Base-by-base conservation (phyloP, 2,888 invertebrate species). In the Hermodice carunculata region DNA sequence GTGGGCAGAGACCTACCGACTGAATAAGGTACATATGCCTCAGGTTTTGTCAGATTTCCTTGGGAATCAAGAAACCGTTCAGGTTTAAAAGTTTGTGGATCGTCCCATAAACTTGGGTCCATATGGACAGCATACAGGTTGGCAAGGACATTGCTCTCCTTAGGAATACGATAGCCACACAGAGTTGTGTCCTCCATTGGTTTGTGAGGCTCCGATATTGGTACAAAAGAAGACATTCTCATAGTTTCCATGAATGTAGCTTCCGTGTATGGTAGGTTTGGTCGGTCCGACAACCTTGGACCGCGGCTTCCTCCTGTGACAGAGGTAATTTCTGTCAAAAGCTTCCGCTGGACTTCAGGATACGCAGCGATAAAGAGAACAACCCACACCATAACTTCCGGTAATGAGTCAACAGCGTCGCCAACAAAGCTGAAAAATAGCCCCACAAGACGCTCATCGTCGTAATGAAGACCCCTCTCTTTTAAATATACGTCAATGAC, bases 401-500 rank as follows among this genome's bases (percentile, higher is more conserved):
- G 59, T 22, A 59, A 24, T 2, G 48, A 49, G 19, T 59, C 59
- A 14, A 59, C 49, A 5, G 59, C 49, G 26, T 59, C 59, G 17
- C 59, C 59, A 22, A 34, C 48, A 5, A 59, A 48, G 24, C 59
- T 49, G 28, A 49, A 49, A 49, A 59, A 59, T 11, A 59, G 29
- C 3, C 59, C 59, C 17, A 59, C 31, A 11, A 59, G 32, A 11
- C 31, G 24, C 8, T 59, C 59, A 14, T 32, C 37, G 24, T 59
- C 59, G 31, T 19, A 59, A 29, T 59, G 28, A 6, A 49, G 26
- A 31, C 59, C 59, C 24, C 19, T 32, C 19, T 59, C 49, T 19
- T 59, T 40, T 34, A 59, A 31, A 26, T 59, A 59, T 5, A 59
- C 49, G 24, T 59, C 59, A 3, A 59, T 49, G 8, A 59, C 59